Conservation (phyloP, 92 coral and sea anemone species). For the Heteractis magnifica region DNA sequence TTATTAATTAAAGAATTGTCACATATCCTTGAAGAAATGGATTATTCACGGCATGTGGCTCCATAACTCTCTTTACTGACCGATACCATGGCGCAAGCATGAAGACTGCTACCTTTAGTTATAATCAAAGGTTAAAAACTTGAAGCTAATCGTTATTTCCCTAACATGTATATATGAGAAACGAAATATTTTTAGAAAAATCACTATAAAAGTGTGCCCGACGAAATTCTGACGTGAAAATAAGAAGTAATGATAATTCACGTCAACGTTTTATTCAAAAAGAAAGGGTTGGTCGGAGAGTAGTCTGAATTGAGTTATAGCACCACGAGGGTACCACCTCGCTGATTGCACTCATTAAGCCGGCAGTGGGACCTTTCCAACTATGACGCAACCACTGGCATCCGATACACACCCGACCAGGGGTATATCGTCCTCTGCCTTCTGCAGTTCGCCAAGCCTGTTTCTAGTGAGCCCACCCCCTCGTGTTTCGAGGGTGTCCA, state of each 20-base stretch:
- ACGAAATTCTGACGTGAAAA: too few relatives aligned
- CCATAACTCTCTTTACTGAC: neutral
- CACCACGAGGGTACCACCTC: slow-evolving; percentile 77
- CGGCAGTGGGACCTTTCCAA: slow-evolving; percentile 98
- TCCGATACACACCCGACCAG: slow-evolving; percentile 50
- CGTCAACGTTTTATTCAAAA: neutral
- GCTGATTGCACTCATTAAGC: slow-evolving; percentile 97
- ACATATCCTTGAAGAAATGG: neutral
- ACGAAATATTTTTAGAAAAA: too few relatives aligned
- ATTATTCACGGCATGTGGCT: neutral
- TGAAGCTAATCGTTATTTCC: too few relatives aligned
- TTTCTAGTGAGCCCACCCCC: slow-evolving; percentile 97
- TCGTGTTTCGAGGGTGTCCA: slow-evolving; percentile 82
- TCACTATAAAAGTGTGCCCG: too few relatives aligned
- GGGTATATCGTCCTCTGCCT: slow-evolving; percentile 67
- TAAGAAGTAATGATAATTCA: neutral
- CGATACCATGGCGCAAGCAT: neutral
- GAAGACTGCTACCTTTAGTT: neutral
- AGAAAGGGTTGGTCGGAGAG: slow-evolving; percentile 83
- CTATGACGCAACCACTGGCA: slow-evolving; percentile 94
- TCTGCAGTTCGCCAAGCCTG: slow-evolving; percentile 87
- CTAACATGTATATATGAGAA: too few relatives aligned
- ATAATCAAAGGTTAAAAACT: too few relatives aligned
- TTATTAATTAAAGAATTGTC: neutral
- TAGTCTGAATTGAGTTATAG: slow-evolving; percentile 99